Evolutionary conservation across 1,140 invertebrate species (phyloP).

Genomic region (Drosophila bocki): DNA sequence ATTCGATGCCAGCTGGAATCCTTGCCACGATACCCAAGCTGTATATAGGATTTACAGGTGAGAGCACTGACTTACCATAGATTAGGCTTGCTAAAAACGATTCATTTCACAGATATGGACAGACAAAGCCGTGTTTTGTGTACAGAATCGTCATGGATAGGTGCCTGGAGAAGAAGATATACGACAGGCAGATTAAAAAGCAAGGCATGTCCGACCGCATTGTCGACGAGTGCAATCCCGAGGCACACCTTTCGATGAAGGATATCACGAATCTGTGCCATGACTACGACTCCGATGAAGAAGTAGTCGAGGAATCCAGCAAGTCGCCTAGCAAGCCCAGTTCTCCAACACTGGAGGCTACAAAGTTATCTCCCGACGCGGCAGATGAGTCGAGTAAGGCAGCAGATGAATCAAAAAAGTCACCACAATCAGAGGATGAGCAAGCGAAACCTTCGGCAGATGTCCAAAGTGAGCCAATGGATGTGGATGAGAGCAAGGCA

Average conservation of each 20-base stretch:
- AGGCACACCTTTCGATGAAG: conserved; percentile 96
- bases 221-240: conserved; percentile 98
- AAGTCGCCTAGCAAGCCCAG: conserved; percentile 19
- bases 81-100: not conserved
- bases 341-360: conserved; percentile 5
- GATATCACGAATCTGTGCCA: conserved; percentile 97
- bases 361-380: not conserved
- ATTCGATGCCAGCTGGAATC: conserved; percentile 99
- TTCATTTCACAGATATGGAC: conserved; percentile 90
- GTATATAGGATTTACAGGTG: conserved; percentile 97
- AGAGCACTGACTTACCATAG: not conserved
- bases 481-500: conserved; percentile 4
- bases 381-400: conserved; percentile 3
- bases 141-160: conserved; percentile 99
- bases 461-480: not conserved
- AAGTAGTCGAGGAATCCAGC: conserved; percentile 60
- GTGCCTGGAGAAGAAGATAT: conserved; percentile 98
- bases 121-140: conserved; percentile 97
- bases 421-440: conserved; percentile 15
- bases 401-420: conserved; percentile 9
- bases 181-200: conserved; percentile 99
- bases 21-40: conserved; percentile 99
- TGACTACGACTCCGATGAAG: conserved; percentile 95
- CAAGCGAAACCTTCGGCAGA: not conserved
- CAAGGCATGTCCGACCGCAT: conserved; percentile 98